These are phyloP conservation scores for Chamaedrilus cognettii DNA, from an alignment of 2,888 invertebrate genomes.

Conservation along the genomic window DNA sequence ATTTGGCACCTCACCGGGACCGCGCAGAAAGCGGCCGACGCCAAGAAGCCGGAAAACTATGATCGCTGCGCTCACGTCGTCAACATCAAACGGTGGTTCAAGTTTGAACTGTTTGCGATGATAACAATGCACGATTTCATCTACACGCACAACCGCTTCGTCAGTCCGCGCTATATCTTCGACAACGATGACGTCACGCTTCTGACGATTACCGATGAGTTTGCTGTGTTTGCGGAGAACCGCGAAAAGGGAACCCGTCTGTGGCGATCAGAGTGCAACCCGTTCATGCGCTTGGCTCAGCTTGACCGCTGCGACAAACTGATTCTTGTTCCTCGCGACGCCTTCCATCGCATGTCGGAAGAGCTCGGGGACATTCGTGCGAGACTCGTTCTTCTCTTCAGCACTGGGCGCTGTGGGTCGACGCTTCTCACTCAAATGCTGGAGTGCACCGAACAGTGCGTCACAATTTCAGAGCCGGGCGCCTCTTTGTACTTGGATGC, in stretches of 20 bases:
- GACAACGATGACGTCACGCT: slow-evolving; percentile 17
- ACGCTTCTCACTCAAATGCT: slow-evolving; percentile 30
- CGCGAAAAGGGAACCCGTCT: slow-evolving; percentile 3
- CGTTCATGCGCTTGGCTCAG: slow-evolving; percentile 12
- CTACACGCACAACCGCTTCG: slow-evolving; percentile 20
- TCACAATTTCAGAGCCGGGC: slow-evolving; percentile 27
- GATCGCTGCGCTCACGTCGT: slow-evolving; percentile 4
- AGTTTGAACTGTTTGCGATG: neutral
- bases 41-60: neutral
- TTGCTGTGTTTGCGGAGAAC: slow-evolving; percentile 14
- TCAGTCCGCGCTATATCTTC: slow-evolving; percentile 14
- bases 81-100: neutral
- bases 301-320: slow-evolving; percentile 4
- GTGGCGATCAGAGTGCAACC: slow-evolving; percentile 12
- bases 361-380: slow-evolving; percentile 26
- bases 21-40: neutral
- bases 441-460: slow-evolving; percentile 20
- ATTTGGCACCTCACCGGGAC: slow-evolving; percentile 1
- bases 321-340: slow-evolving; percentile 1
- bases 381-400: slow-evolving; percentile 24
- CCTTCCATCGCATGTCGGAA: slow-evolving; percentile 20
- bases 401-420: slow-evolving; percentile 33
- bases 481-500: slow-evolving; percentile 16
- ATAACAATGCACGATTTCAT: slow-evolving; percentile 1
- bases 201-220: slow-evolving; percentile 7